Evolutionary conservation across 2,888 invertebrate species (phyloP).

Genomic region (Leptothorax acervorum): DNA sequence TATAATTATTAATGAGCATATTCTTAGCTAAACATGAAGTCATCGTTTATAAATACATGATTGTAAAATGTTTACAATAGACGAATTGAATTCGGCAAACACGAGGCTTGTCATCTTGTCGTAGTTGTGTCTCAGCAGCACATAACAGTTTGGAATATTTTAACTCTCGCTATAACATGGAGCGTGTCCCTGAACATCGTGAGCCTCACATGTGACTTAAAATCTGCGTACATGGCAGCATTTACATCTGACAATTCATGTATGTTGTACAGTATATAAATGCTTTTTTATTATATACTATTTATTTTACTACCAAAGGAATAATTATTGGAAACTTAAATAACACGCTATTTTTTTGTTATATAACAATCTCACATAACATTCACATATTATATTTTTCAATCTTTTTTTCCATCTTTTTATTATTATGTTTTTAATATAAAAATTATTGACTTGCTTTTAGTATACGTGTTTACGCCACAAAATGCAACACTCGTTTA

Average conservation of each 20-base stretch:
- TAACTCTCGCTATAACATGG: constrained; percentile 91
- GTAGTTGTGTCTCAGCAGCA: constrained; percentile 88
- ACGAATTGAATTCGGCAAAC: constrained; percentile 88
- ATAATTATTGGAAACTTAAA: constrained; percentile 9
- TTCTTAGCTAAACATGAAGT: neutral
- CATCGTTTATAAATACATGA: constrained; percentile 10
- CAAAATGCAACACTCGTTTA: constrained; percentile 87
- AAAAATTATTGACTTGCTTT: constrained; percentile 44
- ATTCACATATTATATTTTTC: neutral
- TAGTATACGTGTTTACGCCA: constrained; percentile 90
- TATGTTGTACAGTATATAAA: constrained; percentile 84
- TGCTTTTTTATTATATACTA: neutral
- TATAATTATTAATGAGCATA: neutral
- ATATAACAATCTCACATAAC: neutral
- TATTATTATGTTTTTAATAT: neutral
- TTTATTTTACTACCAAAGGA: neutral
- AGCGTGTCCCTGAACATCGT: constrained; percentile 87
- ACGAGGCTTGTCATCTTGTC: constrained; percentile 87
- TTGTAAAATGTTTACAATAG: constrained; percentile 75
- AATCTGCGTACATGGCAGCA: constrained; percentile 90
- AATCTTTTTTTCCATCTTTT: neutral
- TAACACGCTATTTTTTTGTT: neutral
- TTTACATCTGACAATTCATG: constrained; percentile 89
- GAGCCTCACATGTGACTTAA: constrained; percentile 88
- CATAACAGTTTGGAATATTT: constrained; percentile 91